Evolutionary conservation across 92 coral and sea anemone species (phyloP).

Genomic region (Umimayanthus chanpuru): DNA sequence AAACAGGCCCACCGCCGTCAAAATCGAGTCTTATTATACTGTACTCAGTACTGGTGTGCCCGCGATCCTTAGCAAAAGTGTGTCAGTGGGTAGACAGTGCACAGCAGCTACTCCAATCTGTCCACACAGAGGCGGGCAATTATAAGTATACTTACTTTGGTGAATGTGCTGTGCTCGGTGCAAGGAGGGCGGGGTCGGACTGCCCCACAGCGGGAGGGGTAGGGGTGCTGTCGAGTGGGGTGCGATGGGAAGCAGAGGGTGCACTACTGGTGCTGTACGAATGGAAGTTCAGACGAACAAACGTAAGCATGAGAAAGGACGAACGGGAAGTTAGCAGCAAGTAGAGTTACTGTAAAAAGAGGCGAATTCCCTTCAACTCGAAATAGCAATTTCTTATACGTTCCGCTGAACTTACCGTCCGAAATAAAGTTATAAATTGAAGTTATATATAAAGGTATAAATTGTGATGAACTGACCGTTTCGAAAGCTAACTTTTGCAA

Average conservation of each 20-base stretch:
- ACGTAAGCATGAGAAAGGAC: constrained; percentile 29
- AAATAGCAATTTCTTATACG: too few relatives aligned
- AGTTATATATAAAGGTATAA: too few relatives aligned
- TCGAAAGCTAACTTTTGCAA: too few relatives aligned
- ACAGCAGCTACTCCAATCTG: neutral
- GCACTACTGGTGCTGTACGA: constrained; percentile 28
- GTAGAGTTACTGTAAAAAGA: neutral
- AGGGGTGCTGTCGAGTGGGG: constrained; percentile 3
- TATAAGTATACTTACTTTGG: constrained; percentile 50
- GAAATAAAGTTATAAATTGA: too few relatives aligned
- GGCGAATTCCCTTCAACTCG: too few relatives aligned
- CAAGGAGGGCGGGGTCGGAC: constrained; percentile 8
- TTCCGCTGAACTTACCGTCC: too few relatives aligned
- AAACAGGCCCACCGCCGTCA: too few relatives aligned
- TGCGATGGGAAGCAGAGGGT: neutral
- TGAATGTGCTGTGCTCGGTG: constrained; percentile 12
- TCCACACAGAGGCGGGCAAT: neutral
- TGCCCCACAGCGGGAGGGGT: constrained; percentile 17
- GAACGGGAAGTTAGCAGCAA: neutral
- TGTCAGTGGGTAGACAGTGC: neutral
- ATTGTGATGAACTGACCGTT: too few relatives aligned
- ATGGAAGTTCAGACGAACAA: constrained; percentile 8
- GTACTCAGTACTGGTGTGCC: too few relatives aligned
- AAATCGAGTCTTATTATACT: too few relatives aligned
- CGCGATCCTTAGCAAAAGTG: neutral